Evolutionary conservation across 2,113 vertebrate genomes (phyloP).

Genomic region (Argyrosomus japonicus): DNA sequence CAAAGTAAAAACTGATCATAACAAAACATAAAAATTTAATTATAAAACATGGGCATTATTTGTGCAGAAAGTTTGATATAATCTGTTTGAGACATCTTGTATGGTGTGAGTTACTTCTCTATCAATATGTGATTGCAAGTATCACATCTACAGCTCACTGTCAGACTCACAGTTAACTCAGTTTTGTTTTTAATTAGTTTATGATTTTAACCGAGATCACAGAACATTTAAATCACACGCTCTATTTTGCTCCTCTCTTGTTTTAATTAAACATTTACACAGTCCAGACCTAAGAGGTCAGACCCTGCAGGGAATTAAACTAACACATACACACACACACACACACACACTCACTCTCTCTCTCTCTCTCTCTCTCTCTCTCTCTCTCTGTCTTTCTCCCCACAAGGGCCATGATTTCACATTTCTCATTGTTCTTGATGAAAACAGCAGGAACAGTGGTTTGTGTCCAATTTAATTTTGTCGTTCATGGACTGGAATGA

Average conservation of each 20-base stretch:
- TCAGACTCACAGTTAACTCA: slow-evolving; percentile 34
- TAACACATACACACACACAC: background rate
- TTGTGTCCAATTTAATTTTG: background rate
- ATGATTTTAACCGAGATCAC: slow-evolving; percentile 26
- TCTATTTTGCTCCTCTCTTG: slow-evolving; percentile 25
- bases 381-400: background rate
- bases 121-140: slow-evolving; percentile 1
- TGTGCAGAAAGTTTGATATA: too few relatives aligned
- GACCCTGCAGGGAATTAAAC: slow-evolving; percentile 17
- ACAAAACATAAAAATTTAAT: too few relatives aligned
- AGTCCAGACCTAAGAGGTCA: slow-evolving; percentile 44
- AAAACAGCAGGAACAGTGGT: background rate
- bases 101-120: background rate
- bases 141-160: slow-evolving; percentile 10
- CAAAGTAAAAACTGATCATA: too few relatives aligned
- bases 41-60: too few relatives aligned
- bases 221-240: slow-evolving; percentile 35
- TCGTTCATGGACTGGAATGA: background rate
- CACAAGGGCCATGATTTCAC: background rate
- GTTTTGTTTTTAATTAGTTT: slow-evolving; percentile 49
- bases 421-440: background rate
- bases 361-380: too few relatives aligned
- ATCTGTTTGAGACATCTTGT: too few relatives aligned
- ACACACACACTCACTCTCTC: background rate
- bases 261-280: slow-evolving; percentile 72